Percentiles rank a stretch among this genome's conserved stretches.
Evolutionary conservation across 2,888 invertebrate species (phyloP).

Genomic region (Agonopterix subpropinquella): DNA sequence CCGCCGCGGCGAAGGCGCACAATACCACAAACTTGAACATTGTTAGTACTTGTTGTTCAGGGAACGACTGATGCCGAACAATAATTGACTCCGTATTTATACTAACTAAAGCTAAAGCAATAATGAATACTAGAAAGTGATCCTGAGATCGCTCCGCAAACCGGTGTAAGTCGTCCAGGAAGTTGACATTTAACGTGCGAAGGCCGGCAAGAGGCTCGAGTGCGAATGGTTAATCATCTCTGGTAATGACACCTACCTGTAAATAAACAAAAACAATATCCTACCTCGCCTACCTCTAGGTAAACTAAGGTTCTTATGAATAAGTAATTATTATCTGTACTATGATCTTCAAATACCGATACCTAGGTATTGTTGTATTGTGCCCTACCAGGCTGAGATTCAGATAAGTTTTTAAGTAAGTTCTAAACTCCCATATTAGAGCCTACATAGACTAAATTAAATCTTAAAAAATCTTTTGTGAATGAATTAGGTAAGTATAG

Average conservation of each 20-base stretch:
- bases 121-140: constrained; percentile 27
- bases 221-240: not conserved
- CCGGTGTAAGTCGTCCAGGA: constrained; percentile 60
- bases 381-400: too few relatives aligned
- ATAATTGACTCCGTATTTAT: constrained; percentile 46
- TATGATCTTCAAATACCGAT: too few relatives aligned
- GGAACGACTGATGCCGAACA: constrained; percentile 52
- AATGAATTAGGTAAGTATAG: too few relatives aligned
- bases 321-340: too few relatives aligned
- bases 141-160: constrained; percentile 50
- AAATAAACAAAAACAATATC: too few relatives aligned
- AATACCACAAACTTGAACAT: constrained; percentile 75
- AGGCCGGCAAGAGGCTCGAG: constrained; percentile 42
- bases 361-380: too few relatives aligned
- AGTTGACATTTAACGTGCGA: constrained; percentile 56
- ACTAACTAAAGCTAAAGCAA: constrained; percentile 11
- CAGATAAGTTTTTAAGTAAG: too few relatives aligned
- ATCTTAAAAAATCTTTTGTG: too few relatives aligned
- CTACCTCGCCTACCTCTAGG: too few relatives aligned
- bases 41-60: constrained; percentile 49
- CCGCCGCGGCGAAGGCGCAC: constrained; percentile 76
- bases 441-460: too few relatives aligned
- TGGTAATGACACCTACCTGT: not conserved
- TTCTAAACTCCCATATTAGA: too few relatives aligned
- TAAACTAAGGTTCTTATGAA: too few relatives aligned